These are phyloP conservation scores for Tetrax tetrax DNA, from an alignment of 2,113 vertebrate genomes.

Conservation along the genomic window DNA sequence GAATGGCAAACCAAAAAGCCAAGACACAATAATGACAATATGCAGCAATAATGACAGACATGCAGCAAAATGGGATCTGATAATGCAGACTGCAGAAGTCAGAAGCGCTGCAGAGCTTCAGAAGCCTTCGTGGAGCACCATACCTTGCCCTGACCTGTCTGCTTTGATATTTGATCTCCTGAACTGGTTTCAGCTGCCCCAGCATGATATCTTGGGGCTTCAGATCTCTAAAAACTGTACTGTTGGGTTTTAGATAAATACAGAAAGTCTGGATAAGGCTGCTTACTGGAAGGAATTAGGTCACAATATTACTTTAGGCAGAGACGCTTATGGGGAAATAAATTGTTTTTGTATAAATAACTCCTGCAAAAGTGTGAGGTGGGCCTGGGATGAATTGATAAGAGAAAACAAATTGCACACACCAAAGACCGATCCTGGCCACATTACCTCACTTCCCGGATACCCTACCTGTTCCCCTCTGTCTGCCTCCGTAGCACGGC, in stretches of 20 bases:
- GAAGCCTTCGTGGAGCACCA: background rate
- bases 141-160: background rate
- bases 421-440: background rate
- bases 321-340: background rate
- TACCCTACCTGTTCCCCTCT: background rate
- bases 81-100: background rate
- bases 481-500: background rate
- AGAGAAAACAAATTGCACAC: background rate
- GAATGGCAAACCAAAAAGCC: background rate
- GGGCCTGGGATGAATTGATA: background rate
- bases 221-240: background rate
- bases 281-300: background rate
- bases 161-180: constrained; percentile 2
- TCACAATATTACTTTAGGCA: background rate
- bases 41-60: background rate
- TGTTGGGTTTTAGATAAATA: background rate
- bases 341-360: constrained; percentile 6
- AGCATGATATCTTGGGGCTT: background rate
- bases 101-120: background rate
- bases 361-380: background rate
- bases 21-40: background rate
- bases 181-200: background rate
- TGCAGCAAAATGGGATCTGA: background rate
- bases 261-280: background rate
- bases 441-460: background rate